phyloP scores from a whole-genome alignment of 2,113 vertebrate genomes.

The Siniperca chuatsi region DNA sequence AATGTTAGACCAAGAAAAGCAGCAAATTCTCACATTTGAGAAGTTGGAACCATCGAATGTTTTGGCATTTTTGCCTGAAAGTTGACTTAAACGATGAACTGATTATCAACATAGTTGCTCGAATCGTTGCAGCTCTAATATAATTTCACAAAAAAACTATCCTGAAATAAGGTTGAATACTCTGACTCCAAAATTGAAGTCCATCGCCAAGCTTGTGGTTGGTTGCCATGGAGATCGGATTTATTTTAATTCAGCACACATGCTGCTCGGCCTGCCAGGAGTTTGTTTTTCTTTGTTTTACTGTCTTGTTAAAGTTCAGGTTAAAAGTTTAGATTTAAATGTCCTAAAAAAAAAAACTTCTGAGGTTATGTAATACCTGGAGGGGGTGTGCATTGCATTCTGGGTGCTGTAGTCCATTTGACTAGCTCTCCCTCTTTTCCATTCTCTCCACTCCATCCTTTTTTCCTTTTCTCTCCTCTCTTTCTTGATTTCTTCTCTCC shows the following conservation, averaged over 20 bases:
- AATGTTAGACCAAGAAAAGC: too few relatives aligned
- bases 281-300: neutral
- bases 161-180: neutral
- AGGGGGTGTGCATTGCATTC: conserved; percentile 16
- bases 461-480: neutral
- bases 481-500: neutral
- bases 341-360: neutral
- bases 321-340: neutral
- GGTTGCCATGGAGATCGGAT: neutral
- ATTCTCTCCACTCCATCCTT: neutral
- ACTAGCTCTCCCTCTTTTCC: neutral
- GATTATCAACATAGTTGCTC: too few relatives aligned
- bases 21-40: too few relatives aligned
- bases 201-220: neutral
- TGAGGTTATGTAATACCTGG: neutral
- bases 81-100: too few relatives aligned
- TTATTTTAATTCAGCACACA: neutral
- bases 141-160: neutral
- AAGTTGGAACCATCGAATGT: too few relatives aligned
- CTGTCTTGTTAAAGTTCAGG: conserved; percentile 11
- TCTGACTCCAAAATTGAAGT: neutral
- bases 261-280: neutral
- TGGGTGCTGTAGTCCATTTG: conserved; percentile 16
- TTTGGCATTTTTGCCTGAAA: too few relatives aligned
- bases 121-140: neutral